A percentile compares a stretch with the other conserved stretches of the same genome.
phyloP scores from a whole-genome alignment of 2,113 vertebrate species.

The Lamprotornis superbus region DNA sequence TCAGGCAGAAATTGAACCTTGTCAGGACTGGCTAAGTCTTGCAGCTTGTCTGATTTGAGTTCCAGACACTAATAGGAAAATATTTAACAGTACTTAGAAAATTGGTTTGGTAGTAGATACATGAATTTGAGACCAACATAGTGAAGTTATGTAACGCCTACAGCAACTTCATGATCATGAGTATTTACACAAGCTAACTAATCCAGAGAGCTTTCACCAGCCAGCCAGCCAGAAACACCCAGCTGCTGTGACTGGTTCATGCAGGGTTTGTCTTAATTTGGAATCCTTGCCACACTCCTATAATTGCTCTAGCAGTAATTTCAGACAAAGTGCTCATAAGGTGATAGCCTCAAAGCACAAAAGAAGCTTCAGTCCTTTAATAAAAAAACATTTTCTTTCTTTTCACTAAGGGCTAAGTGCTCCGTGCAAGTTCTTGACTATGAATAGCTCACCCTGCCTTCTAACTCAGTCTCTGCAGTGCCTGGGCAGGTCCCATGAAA shows the following conservation, averaged over 20 bases:
- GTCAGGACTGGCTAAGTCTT: not conserved
- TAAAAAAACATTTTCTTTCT: not conserved
- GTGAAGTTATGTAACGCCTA: not conserved
- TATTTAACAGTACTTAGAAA: not conserved
- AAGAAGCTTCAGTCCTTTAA: not conserved
- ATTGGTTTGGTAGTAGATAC: not conserved
- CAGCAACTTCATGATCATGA: not conserved
- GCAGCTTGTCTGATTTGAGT: not conserved
- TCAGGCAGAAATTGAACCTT: not conserved
- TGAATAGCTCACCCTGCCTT: not conserved
- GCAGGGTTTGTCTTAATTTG: not conserved
- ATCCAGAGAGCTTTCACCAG: not conserved
- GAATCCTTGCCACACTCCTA: not conserved
- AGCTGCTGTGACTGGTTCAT: fast-evolving
- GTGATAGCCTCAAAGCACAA: not conserved
- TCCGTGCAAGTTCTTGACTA: not conserved
- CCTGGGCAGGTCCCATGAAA: fast-evolving
- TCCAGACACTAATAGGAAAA: not conserved
- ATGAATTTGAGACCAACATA: not conserved
- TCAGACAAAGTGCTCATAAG: not conserved
- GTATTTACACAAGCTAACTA: not conserved
- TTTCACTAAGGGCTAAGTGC: not conserved
- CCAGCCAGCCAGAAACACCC: not conserved
- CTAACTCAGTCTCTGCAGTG: not conserved
- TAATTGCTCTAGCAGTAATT: not conserved